Percentiles rank a stretch among this genome's conserved stretches.
Evolutionary conservation across 2,113 vertebrate species (phyloP).

Genomic region (Colinus virginianus): DNA sequence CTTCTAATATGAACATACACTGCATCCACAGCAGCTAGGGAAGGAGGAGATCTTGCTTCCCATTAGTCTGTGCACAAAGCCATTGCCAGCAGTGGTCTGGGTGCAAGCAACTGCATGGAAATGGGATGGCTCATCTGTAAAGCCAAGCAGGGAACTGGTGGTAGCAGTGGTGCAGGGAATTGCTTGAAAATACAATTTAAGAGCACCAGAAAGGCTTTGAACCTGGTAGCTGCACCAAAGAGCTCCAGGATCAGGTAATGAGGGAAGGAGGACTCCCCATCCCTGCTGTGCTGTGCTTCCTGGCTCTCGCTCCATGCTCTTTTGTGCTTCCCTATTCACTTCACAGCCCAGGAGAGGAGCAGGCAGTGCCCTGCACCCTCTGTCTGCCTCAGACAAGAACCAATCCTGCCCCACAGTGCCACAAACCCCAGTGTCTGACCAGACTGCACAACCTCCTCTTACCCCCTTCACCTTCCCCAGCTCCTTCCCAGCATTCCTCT

Average conservation of each 20-base stretch:
- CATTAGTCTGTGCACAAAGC: neutral
- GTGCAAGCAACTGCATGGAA: neutral
- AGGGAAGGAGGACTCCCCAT: neutral
- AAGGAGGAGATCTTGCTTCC: neutral
- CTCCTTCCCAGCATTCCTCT: fast-evolving
- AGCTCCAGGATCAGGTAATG: neutral
- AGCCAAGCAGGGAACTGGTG: neutral
- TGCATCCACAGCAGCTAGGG: neutral
- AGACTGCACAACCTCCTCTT: neutral
- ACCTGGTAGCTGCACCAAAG: neutral
- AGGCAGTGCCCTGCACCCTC: fast-evolving
- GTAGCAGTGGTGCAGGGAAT: neutral
- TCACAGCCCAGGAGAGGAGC: neutral
- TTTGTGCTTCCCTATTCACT: neutral
- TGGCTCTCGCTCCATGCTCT: neutral
- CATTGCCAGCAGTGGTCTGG: neutral
- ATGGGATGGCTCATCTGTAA: neutral
- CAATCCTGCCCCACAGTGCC: neutral
- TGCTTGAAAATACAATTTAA: neutral
- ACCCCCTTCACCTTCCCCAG: neutral
- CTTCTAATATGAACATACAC: neutral
- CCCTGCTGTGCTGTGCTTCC: neutral
- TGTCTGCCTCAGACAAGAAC: neutral
- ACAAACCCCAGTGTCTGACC: neutral
- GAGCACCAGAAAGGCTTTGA: constrained; percentile 18